Percentiles rank a stretch among this genome's conserved stretches.
Evolutionary conservation across 2,113 vertebrate genomes (phyloP).

Genomic region (Nymphicus hollandicus): DNA sequence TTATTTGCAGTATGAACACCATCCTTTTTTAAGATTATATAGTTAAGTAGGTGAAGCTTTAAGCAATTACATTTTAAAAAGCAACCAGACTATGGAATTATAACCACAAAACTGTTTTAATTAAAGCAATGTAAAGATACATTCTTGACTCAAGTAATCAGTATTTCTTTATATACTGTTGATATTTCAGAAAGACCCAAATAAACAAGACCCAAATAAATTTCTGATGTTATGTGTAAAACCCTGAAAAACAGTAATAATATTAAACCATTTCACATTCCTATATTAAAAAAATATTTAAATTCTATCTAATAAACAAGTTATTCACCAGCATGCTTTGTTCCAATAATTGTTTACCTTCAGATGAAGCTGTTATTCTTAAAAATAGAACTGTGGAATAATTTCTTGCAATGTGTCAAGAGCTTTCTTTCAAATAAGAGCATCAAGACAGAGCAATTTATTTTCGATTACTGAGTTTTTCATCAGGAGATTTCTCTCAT

Average conservation of each 20-base stretch:
- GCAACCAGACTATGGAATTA: not conserved
- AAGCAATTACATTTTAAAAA: not conserved
- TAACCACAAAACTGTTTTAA: not conserved
- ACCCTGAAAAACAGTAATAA: not conserved
- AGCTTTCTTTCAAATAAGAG: not conserved
- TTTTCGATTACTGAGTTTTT: not conserved
- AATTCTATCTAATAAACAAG: not conserved
- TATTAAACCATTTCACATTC: not conserved
- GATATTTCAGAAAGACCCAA: not conserved
- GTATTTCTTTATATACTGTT: not conserved
- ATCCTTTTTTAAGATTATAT: not conserved
- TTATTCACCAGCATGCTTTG: not conserved
- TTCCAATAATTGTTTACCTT: not conserved
- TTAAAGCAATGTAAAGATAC: not conserved
- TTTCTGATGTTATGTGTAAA: not conserved
- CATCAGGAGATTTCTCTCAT: not conserved
- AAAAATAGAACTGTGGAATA: not conserved
- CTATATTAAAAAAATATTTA: not conserved
- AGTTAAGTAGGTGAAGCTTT: not conserved
- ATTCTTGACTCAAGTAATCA: not conserved
- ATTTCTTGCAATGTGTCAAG: not conserved
- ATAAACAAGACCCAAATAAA: not conserved
- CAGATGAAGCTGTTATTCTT: not conserved
- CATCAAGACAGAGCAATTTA: not conserved
- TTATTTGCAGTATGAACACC: not conserved